Conservation (phyloP, 2,888 invertebrate genomes). For the Corbicula japonica region DNA sequence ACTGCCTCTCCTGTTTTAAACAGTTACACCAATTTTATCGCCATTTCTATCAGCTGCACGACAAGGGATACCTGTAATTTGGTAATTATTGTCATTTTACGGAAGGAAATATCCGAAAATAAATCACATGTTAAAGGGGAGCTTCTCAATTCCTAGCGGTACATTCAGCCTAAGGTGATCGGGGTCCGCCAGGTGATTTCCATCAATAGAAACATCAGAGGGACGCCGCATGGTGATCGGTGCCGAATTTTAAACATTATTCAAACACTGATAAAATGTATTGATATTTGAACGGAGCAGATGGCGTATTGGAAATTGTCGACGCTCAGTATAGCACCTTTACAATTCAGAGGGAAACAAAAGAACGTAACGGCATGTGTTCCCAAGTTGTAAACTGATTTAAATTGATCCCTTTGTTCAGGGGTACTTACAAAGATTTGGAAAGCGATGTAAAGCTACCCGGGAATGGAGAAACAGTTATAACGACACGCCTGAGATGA, state of each 20-base stretch:
- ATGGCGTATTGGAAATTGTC: constrained; percentile 43
- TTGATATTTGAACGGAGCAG: constrained; percentile 48
- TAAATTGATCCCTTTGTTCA: constrained; percentile 40
- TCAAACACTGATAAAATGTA: constrained; percentile 42
- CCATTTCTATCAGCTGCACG: constrained; percentile 22
- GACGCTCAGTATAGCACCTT: constrained; percentile 38
- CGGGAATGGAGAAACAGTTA: constrained; percentile 22
- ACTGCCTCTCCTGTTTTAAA: constrained; percentile 9
- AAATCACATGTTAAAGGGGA: constrained; percentile 42
- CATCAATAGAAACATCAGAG: constrained; percentile 34
- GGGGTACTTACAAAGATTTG: constrained; percentile 21
- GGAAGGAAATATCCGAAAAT: constrained; percentile 40
- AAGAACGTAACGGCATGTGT: constrained; percentile 43
- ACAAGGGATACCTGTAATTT: constrained; percentile 55
- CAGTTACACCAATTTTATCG: constrained; percentile 41
- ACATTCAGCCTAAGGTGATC: constrained; percentile 31
- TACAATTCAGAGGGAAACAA: constrained; percentile 8
- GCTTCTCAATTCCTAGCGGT: constrained; percentile 34
- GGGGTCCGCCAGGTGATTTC: constrained; percentile 35
- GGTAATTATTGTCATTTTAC: constrained; percentile 53
- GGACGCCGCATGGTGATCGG: constrained; percentile 24
- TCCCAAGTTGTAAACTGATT: constrained; percentile 32
- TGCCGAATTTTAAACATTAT: constrained; percentile 28
- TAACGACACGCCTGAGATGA: constrained; percentile 21
- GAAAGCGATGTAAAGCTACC: constrained; percentile 21